Conservation (phyloP, 2,888 invertebrate genomes). For the Noctua janthina region DNA sequence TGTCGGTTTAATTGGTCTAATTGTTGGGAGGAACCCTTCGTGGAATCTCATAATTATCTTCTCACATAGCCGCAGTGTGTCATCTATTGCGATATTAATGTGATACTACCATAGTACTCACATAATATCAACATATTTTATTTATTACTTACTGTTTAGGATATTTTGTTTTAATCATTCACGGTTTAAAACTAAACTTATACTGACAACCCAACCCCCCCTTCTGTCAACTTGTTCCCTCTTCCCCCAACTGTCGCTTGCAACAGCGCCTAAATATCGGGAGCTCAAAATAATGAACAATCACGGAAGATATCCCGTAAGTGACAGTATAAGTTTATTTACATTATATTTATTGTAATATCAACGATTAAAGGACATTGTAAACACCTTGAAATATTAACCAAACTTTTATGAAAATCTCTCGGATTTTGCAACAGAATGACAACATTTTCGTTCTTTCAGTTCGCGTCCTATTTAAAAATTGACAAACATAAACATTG, state of each 20-base stretch:
- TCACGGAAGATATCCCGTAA: too few relatives aligned
- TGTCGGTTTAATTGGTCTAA: constrained; percentile 83
- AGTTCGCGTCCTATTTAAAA: constrained; percentile 18
- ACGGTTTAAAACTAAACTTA: too few relatives aligned
- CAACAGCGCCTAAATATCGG: too few relatives aligned
- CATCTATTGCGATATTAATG: constrained; percentile 64
- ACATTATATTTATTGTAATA: not conserved
- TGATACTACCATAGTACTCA: constrained; percentile 42
- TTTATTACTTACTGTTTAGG: not conserved
- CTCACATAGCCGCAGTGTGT: constrained; percentile 64
- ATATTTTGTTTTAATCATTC: too few relatives aligned
- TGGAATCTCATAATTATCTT: constrained; percentile 74
- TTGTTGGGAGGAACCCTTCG: constrained; percentile 83
- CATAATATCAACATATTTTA: constrained; percentile 6
- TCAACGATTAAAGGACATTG: not conserved
- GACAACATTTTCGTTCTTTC: constrained; percentile 11
- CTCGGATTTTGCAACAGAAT: constrained; percentile 16
- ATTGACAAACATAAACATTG: constrained; percentile 38
- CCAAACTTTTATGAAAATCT: not conserved
- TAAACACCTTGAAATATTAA: not conserved
- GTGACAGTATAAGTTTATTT: too few relatives aligned
- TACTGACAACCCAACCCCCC: too few relatives aligned
- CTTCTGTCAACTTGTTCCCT: too few relatives aligned
- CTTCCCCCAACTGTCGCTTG: too few relatives aligned
- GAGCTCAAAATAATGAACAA: too few relatives aligned